A percentile compares a stretch with the other conserved stretches of the same genome.
Evolutionary conservation across 2,888 invertebrate species (phyloP).

Genomic region (Parnassius glacialis): DNA sequence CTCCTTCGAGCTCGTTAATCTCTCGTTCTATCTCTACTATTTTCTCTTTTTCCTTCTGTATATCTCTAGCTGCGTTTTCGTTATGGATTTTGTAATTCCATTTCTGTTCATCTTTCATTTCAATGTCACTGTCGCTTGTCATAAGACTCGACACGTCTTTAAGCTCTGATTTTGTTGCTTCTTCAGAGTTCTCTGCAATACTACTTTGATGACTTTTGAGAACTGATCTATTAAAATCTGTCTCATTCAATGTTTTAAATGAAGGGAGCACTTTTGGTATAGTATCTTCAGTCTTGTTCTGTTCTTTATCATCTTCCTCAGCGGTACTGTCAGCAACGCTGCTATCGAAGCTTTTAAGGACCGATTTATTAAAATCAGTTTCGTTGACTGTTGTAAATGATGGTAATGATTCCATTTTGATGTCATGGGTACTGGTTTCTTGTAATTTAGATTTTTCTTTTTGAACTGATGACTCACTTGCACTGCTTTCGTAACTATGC

Average conservation of each 20-base stretch:
- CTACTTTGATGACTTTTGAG: slow-evolving; percentile 54
- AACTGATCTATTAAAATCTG: slow-evolving; percentile 56
- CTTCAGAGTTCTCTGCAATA: slow-evolving; percentile 41
- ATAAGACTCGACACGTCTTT: slow-evolving; percentile 52
- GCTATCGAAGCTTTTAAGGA: slow-evolving; percentile 40
- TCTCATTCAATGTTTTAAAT: slow-evolving; percentile 48
- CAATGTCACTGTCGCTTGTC: slow-evolving; percentile 67
- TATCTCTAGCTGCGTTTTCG: slow-evolving; percentile 44
- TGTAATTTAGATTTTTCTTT: slow-evolving; percentile 31
- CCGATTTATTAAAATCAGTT: slow-evolving; percentile 55
- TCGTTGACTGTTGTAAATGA: slow-evolving; percentile 55
- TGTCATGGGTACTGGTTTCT: slow-evolving; percentile 23
- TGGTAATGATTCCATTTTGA: slow-evolving; percentile 45
- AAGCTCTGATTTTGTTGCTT: slow-evolving; percentile 26
- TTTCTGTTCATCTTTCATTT: slow-evolving; percentile 45
- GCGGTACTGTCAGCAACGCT: slow-evolving; percentile 38
- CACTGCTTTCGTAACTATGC: slow-evolving; percentile 60
- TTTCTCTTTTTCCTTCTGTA: slow-evolving; percentile 62
- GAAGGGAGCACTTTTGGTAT: slow-evolving; percentile 39
- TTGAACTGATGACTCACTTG: slow-evolving; percentile 42
- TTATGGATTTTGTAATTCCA: slow-evolving; percentile 29
- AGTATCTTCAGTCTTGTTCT: slow-evolving; percentile 32
- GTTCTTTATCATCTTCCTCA: slow-evolving; percentile 34
- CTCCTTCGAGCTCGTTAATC: slow-evolving; percentile 67
- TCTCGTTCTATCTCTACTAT: slow-evolving; percentile 72